A percentile compares a stretch with the other conserved stretches of the same genome.
Evolutionary conservation across 2,888 invertebrate species (phyloP).

Genomic region (Esperia sulphurella): DNA sequence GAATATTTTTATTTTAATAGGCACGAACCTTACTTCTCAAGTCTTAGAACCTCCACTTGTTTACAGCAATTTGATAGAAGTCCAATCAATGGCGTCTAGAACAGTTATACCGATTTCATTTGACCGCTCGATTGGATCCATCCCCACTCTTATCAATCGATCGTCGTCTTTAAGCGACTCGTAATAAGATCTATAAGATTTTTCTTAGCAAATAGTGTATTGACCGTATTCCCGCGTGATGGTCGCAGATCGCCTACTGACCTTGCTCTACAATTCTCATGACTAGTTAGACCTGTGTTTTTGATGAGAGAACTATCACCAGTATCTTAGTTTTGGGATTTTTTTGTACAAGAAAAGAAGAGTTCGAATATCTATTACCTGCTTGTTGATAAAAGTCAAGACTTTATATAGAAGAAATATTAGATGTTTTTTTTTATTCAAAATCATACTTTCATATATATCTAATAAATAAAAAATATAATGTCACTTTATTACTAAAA

Average conservation of each 20-base stretch:
- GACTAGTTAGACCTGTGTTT: slow-evolving; percentile 7
- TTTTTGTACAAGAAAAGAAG: too few species aligned
- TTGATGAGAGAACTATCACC: not conserved
- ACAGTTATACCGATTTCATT: slow-evolving; percentile 45
- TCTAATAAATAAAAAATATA: too few species aligned
- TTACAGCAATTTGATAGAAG: not conserved
- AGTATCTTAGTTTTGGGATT: not conserved
- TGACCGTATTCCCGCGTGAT: slow-evolving; percentile 14
- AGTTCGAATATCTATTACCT: too few species aligned
- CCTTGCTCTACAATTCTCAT: slow-evolving; percentile 34
- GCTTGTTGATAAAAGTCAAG: too few species aligned
- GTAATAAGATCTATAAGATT: slow-evolving; percentile 22
- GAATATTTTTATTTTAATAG: not conserved
- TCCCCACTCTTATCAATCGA: slow-evolving; percentile 22
- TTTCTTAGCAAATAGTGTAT: slow-evolving; percentile 5
- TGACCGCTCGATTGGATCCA: slow-evolving; percentile 26
- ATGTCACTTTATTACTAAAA: too few species aligned
- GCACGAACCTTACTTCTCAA: not conserved
- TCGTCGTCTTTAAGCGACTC: slow-evolving; percentile 19
- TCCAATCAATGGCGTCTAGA: slow-evolving; percentile 32
- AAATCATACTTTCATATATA: too few species aligned
- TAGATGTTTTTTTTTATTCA: too few species aligned
- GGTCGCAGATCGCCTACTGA: slow-evolving; percentile 36
- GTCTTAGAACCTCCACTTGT: not conserved
- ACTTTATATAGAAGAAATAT: too few species aligned